phyloP scores from a whole-genome alignment of 1,140 invertebrate genomes.

The Macrobrachium nipponense region DNA sequence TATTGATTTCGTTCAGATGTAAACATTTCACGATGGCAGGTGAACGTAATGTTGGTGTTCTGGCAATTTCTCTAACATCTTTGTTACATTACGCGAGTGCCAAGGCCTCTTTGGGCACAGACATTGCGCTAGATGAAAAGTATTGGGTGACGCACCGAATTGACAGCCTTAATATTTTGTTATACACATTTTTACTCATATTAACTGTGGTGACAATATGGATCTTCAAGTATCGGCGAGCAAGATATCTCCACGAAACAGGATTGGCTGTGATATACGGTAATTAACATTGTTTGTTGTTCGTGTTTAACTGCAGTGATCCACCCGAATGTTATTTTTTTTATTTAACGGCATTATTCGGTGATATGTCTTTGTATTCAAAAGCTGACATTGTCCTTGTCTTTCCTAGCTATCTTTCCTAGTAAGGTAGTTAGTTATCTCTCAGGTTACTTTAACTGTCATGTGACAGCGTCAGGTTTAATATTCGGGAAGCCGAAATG shows the following conservation, averaged over 20 bases:
- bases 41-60: conserved; percentile 11
- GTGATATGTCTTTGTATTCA: too few species aligned
- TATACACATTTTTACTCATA: conserved; percentile 92
- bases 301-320: too few species aligned
- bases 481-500: too few species aligned
- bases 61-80: conserved; percentile 26
- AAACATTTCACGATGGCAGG: conserved; percentile 57
- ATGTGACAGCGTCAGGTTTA: too few species aligned
- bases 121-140: conserved; percentile 90
- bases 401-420: too few species aligned
- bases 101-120: conserved; percentile 69
- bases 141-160: conserved; percentile 86
- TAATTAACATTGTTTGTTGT: conserved; percentile 69
- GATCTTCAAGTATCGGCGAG: conserved; percentile 96
- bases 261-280: conserved; percentile 97
- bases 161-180: conserved; percentile 92
- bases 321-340: too few species aligned
- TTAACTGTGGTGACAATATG: conserved; percentile 97
- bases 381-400: too few species aligned
- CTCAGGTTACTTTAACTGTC: too few species aligned
- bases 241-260: conserved; percentile 97
- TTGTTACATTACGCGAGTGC: conserved; percentile 29
- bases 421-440: too few species aligned
- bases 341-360: too few species aligned
- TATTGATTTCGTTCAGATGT: conserved; percentile 55